These are phyloP conservation scores for Poeciliopsis occidentalis DNA, from an alignment of 2,113 vertebrate genomes.

Conservation along the genomic window DNA sequence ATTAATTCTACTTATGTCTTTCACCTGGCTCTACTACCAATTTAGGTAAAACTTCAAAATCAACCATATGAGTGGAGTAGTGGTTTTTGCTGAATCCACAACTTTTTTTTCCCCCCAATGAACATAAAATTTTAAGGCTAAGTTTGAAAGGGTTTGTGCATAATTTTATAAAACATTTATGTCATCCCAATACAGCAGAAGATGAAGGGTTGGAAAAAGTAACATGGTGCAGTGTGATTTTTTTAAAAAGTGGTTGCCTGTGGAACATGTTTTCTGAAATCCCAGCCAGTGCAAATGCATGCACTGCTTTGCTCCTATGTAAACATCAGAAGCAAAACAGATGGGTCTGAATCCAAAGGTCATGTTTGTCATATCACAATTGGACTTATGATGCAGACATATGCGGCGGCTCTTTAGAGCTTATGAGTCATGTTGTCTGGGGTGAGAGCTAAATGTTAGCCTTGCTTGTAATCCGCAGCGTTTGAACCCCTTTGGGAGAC, in stretches of 20 bases:
- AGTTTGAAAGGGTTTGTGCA: too few relatives aligned
- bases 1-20: neutral
- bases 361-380: slow-evolving; percentile 70
- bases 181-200: neutral
- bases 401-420: slow-evolving; percentile 64
- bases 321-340: slow-evolving; percentile 57
- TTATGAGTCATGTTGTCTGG: slow-evolving; percentile 73
- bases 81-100: too few relatives aligned
- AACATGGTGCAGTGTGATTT: neutral
- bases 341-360: slow-evolving; percentile 68
- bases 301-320: slow-evolving; percentile 28
- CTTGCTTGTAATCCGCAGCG: slow-evolving; percentile 77
- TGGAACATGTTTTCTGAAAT: slow-evolving; percentile 23
- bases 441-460: slow-evolving; percentile 71
- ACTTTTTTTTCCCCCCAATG: neutral
- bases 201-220: neutral
- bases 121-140: neutral
- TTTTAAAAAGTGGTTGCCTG: slow-evolving; percentile 18
- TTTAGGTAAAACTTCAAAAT: neutral
- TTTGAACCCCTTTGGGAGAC: slow-evolving; percentile 75
- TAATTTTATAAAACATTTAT: slow-evolving; percentile 1
- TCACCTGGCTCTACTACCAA: neutral
- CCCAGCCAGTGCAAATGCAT: slow-evolving; percentile 14
- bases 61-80: neutral
- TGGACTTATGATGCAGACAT: slow-evolving; percentile 64